phyloP scores from a whole-genome alignment of 2,797 vertebrate species.

The Heliangelus exortis region DNA sequence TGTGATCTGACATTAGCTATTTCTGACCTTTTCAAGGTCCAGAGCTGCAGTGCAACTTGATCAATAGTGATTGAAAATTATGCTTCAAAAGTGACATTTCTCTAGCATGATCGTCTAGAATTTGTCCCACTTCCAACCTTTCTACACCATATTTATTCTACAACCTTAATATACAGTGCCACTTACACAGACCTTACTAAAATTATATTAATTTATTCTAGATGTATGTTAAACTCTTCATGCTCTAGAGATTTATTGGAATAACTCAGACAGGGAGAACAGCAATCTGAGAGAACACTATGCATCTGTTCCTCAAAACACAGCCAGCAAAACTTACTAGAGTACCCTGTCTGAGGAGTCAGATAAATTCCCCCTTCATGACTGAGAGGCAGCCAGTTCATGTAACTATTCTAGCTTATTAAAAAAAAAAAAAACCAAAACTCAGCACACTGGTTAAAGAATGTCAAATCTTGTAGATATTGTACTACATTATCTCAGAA shows the following conservation, averaged over 20 bases:
- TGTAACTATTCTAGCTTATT: neutral
- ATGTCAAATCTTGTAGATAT: neutral
- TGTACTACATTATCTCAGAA: neutral
- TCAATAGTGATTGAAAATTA: neutral
- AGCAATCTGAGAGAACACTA: neutral
- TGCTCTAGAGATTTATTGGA: neutral
- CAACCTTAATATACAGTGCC: neutral
- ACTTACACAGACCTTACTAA: neutral
- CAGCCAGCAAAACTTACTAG: neutral
- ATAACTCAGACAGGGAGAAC: neutral
- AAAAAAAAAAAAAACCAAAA: neutral
- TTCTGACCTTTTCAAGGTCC: neutral
- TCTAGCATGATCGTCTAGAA: neutral
- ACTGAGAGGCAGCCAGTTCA: neutral
- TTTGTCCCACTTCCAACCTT: neutral
- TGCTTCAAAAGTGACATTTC: neutral
- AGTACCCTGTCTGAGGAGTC: neutral
- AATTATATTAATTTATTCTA: neutral
- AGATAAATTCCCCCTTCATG: neutral
- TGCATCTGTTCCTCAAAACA: neutral
- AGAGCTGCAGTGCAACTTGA: neutral
- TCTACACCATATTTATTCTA: neutral
- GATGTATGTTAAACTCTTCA: neutral
- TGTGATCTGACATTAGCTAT: neutral
- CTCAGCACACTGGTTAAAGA: neutral